Percentiles rank a stretch among this genome's conserved stretches.
phyloP scores from a whole-genome alignment of 1,140 invertebrate genomes.

The Meloidogyne chitwoodi region DNA sequence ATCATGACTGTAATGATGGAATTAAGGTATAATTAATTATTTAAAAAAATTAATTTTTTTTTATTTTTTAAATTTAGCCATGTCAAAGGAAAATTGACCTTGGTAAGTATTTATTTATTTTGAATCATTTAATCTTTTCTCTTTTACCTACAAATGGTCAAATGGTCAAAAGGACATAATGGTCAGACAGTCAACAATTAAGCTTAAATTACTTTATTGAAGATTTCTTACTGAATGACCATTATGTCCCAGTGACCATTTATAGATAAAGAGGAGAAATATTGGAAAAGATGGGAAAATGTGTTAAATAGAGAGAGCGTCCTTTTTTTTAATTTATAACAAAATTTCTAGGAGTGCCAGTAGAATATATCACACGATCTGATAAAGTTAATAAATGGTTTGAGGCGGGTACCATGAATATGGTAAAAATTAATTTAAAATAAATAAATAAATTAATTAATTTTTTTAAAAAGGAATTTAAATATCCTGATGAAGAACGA shows the following conservation, averaged over 20 bases:
- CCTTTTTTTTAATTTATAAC: no score
- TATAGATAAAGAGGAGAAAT: no score
- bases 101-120: neutral
- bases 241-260: no score
- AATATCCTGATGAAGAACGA: slow-evolving; percentile 43
- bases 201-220: no score
- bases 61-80: slow-evolving; percentile 9
- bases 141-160: no score
- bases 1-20: slow-evolving; percentile 45
- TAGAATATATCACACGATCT: slow-evolving; percentile 36
- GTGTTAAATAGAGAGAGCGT: no score
- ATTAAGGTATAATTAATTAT: slow-evolving; percentile 23
- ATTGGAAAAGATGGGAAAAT: no score
- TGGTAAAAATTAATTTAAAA: slow-evolving; percentile 13
- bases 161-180: no score
- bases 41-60: neutral
- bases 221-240: no score
- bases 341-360: slow-evolving; percentile 32
- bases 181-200: no score
- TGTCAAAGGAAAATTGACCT: slow-evolving; percentile 45
- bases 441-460: no score
- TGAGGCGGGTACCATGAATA: slow-evolving; percentile 52
- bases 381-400: slow-evolving; percentile 46
- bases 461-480: slow-evolving; percentile 36
- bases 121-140: no score